A percentile compares a stretch with the other conserved stretches of the same genome.
phyloP scores from a whole-genome alignment of 1,140 invertebrate genomes.

The Meloidogyne chitwoodi region DNA sequence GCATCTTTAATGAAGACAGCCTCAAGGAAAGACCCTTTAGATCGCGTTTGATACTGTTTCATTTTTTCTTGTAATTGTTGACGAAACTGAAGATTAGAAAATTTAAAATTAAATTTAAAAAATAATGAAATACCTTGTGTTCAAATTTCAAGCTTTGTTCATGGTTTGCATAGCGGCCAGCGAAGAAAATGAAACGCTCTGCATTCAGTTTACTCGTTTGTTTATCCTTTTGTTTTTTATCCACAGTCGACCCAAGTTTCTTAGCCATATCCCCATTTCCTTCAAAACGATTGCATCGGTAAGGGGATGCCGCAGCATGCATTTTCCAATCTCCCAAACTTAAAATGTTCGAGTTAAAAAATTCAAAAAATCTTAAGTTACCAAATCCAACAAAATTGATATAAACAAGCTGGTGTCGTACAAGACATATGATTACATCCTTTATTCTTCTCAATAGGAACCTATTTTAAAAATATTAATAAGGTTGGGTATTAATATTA shows the following conservation, averaged over 20 bases:
- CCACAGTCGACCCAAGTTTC: neutral
- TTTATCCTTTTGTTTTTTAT: neutral
- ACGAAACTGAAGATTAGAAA: conserved; percentile 72
- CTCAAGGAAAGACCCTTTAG: conserved; percentile 11
- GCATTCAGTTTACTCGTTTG: conserved; percentile 76
- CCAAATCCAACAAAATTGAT: conserved; percentile 96
- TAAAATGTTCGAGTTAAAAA: neutral
- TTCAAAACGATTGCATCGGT: conserved; percentile 95
- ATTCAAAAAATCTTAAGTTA: neutral
- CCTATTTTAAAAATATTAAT: conserved; percentile 68
- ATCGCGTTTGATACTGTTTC: conserved; percentile 86
- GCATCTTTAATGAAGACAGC: conserved; percentile 87
- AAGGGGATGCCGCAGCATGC: conserved; percentile 82
- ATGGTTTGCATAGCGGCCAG: conserved; percentile 99
- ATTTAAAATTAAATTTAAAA: conserved; percentile 12
- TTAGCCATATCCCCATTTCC: conserved; percentile 82
- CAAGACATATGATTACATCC: conserved; percentile 99
- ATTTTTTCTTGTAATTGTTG: conserved; percentile 90
- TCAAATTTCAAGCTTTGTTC: conserved; percentile 91
- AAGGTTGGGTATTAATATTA: neutral
- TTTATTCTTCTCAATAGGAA: conserved; percentile 98
- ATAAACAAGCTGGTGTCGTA: conserved; percentile 89
- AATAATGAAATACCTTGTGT: conserved; percentile 76
- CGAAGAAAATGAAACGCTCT: conserved; percentile 93
- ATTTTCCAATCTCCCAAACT: conserved; percentile 93